These are phyloP conservation scores for Engystomops pustulosus DNA, from an alignment of 2,113 vertebrate species.

Conservation along the genomic window DNA sequence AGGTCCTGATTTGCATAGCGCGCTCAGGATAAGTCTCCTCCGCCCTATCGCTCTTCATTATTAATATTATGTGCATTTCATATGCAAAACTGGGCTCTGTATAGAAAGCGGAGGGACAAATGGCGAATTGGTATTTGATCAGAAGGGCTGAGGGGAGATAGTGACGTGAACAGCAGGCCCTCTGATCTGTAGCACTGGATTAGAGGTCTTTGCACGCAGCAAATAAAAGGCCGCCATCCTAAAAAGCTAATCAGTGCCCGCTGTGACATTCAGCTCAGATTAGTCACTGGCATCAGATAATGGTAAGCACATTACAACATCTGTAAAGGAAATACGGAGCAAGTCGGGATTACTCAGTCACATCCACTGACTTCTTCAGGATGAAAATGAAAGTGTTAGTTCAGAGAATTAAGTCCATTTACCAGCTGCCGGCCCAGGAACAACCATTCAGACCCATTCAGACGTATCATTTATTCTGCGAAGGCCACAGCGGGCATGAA, in stretches of 20 bases:
- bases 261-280: constrained; percentile 78
- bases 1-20: not conserved
- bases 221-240: constrained; percentile 78
- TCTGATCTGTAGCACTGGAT: constrained; percentile 76
- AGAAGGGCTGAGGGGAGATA: constrained; percentile 69
- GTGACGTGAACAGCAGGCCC: constrained; percentile 71
- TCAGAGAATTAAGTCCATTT: constrained; percentile 6
- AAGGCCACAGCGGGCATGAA: not conserved
- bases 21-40: not conserved
- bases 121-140: constrained; percentile 56
- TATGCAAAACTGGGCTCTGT: not conserved
- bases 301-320: constrained; percentile 79
- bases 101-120: not conserved
- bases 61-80: constrained; percentile 2
- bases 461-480: not conserved
- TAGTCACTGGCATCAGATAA: constrained; percentile 71
- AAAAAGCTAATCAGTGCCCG: constrained; percentile 83
- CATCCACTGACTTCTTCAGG: constrained; percentile 41
- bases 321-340: constrained; percentile 70
- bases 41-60: not conserved
- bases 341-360: constrained; percentile 57
- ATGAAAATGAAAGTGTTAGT: constrained; percentile 28
- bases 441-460: not conserved
- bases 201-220: constrained; percentile 76
- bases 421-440: constrained; percentile 1